These are phyloP conservation scores for Stomorhina lunata DNA, from an alignment of 2,888 invertebrate species.

Conservation along the genomic window DNA sequence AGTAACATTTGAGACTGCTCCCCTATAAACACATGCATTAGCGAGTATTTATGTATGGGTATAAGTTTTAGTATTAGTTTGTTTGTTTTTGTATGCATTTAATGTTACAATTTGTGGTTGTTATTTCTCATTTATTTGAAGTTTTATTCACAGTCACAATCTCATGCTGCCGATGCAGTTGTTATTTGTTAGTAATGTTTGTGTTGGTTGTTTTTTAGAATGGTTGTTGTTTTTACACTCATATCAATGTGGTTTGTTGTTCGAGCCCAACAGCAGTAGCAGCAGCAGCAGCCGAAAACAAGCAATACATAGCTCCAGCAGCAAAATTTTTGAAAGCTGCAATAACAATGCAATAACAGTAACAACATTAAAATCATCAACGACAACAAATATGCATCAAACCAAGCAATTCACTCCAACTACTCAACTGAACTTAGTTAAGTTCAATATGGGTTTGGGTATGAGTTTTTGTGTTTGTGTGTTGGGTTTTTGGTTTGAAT, in stretches of 20 bases:
- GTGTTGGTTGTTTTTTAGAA: neutral
- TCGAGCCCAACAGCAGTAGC: constrained; percentile 40
- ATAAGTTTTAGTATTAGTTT: too few relatives aligned
- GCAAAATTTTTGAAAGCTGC: constrained; percentile 8
- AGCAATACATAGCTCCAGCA: too few relatives aligned
- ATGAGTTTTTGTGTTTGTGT: too few relatives aligned
- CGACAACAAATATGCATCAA: constrained; percentile 7
- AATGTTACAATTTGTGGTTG: constrained; percentile 58
- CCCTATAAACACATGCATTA: neutral
- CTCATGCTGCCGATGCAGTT: constrained; percentile 20
- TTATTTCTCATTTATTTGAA: constrained; percentile 58
- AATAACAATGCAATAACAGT: constrained; percentile 28
- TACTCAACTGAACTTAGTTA: neutral
- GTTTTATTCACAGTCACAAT: constrained; percentile 48
- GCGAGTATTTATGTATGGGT: too few relatives aligned
- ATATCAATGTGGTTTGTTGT: constrained; percentile 11
- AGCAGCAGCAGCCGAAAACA: neutral
- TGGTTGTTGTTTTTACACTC: neutral
- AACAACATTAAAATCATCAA: constrained; percentile 13
- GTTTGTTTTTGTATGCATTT: constrained; percentile 19
- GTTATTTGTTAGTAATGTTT: constrained; percentile 1
- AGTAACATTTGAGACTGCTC: neutral
- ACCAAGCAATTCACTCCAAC: neutral
- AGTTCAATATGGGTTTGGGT: neutral
- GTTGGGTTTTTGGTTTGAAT: too few relatives aligned